phyloP scores from a whole-genome alignment of 2,888 invertebrate genomes.

The Dynastes hyllus region DNA sequence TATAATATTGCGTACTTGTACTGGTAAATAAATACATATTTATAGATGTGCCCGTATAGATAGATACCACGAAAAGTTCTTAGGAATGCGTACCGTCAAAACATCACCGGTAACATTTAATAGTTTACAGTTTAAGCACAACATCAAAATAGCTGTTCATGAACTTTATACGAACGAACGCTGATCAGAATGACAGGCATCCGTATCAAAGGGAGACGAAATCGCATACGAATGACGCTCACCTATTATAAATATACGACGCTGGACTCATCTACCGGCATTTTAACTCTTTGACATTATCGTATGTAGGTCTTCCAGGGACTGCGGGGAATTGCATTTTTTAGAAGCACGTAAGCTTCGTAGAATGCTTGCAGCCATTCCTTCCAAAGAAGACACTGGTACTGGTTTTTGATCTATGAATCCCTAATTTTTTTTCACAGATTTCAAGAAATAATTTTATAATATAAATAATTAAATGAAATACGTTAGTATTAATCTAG shows the following conservation, averaged over 20 bases:
- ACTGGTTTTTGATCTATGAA: too few species aligned
- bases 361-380: too few species aligned
- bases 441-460: too few species aligned
- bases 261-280: not conserved
- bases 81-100: slow-evolving; percentile 33
- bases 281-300: slow-evolving; percentile 36
- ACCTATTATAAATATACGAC: slow-evolving; percentile 23
- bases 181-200: slow-evolving; percentile 33
- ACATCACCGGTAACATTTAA: slow-evolving; percentile 26
- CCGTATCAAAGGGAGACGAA: slow-evolving; percentile 34
- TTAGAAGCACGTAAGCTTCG: too few species aligned
- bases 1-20: not conserved
- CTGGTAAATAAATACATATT: slow-evolving; percentile 15
- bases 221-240: slow-evolving; percentile 31
- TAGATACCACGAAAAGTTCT: slow-evolving; percentile 32
- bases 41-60: slow-evolving; percentile 22
- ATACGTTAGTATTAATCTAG: too few species aligned
- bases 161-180: slow-evolving; percentile 36
- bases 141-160: slow-evolving; percentile 41
- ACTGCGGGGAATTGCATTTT: too few species aligned
- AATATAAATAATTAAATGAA: too few species aligned
- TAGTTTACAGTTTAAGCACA: slow-evolving; percentile 41
- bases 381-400: too few species aligned
- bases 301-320: too few species aligned
- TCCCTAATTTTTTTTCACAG: too few species aligned